phyloP scores from a whole-genome alignment of 2,888 invertebrate genomes.

The Drosophila dives region DNA sequence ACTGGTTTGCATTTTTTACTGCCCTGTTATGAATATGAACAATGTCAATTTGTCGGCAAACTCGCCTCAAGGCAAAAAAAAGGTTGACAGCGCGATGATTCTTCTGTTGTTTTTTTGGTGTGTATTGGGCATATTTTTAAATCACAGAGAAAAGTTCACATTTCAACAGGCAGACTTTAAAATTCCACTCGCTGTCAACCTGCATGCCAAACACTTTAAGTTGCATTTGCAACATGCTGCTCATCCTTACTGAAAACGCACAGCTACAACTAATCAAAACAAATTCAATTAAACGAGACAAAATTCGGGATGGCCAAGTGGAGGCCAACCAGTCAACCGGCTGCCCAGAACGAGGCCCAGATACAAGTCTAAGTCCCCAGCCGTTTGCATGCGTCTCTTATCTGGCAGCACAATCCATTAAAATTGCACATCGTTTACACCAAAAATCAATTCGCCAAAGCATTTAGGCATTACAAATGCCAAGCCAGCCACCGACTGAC shows the following conservation, averaged over 20 bases:
- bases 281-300: constrained; percentile 80
- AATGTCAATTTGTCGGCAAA: constrained; percentile 68
- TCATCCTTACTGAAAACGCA: constrained; percentile 13
- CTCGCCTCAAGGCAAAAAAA: constrained; percentile 53
- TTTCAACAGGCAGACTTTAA: constrained; percentile 49
- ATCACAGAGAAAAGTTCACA: constrained; percentile 15
- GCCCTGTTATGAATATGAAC: constrained; percentile 64
- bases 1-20: constrained; percentile 34
- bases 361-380: constrained; percentile 19
- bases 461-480: constrained; percentile 84
- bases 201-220: constrained; percentile 62
- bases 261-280: constrained; percentile 77
- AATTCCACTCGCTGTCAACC: constrained; percentile 51
- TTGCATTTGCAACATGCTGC: constrained; percentile 60
- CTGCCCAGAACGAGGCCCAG: constrained; percentile 3
- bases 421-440: constrained; percentile 85
- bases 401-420: constrained; percentile 84
- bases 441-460: constrained; percentile 85
- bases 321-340: constrained; percentile 2
- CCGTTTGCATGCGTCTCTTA: constrained; percentile 70
- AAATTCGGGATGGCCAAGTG: constrained; percentile 39
- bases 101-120: constrained; percentile 4
- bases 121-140: not conserved
- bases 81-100: constrained; percentile 26
- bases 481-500: constrained; percentile 67